Evolutionary conservation across 2,888 invertebrate genomes (phyloP).

Genomic region (Agrilus cyanescens): DNA sequence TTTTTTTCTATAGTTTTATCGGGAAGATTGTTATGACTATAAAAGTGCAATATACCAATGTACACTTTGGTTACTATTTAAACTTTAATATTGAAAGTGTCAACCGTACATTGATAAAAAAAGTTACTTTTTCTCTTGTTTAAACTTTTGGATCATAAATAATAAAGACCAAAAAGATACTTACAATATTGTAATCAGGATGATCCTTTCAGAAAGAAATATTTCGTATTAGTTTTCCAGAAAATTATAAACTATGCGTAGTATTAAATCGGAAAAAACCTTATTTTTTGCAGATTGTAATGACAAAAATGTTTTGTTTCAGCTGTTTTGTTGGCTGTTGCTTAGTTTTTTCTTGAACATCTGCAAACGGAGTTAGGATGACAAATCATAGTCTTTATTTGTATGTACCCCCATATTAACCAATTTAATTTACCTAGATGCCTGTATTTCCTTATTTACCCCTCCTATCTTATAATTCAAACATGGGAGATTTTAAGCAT

Average conservation of each 20-base stretch:
- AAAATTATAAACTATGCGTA: neutral
- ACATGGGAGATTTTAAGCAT: slow-evolving; percentile 10
- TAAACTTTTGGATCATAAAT: too few species aligned
- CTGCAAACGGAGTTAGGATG: slow-evolving; percentile 23
- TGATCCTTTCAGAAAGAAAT: too few species aligned
- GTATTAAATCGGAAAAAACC: neutral
- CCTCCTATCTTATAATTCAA: neutral
- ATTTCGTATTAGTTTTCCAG: too few species aligned
- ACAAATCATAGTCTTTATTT: slow-evolving; percentile 15
- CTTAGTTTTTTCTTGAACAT: slow-evolving; percentile 25
- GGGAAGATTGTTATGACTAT: too few species aligned
- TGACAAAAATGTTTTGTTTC: slow-evolving; percentile 23
- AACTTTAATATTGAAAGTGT: too few species aligned
- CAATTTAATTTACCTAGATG: slow-evolving; percentile 6
- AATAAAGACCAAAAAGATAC: too few species aligned
- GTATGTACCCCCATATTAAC: slow-evolving; percentile 20
- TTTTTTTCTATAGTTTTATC: too few species aligned
- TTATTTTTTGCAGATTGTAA: slow-evolving; percentile 10
- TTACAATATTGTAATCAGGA: too few species aligned
- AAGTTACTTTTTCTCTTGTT: too few species aligned
- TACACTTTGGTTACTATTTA: too few species aligned
- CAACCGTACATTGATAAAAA: too few species aligned
- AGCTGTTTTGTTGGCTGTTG: slow-evolving; percentile 35
- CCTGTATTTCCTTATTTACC: neutral
- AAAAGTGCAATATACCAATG: too few species aligned